These are phyloP conservation scores for Conus ventricosus DNA, from an alignment of 1,140 invertebrate species.

Conservation along the genomic window DNA sequence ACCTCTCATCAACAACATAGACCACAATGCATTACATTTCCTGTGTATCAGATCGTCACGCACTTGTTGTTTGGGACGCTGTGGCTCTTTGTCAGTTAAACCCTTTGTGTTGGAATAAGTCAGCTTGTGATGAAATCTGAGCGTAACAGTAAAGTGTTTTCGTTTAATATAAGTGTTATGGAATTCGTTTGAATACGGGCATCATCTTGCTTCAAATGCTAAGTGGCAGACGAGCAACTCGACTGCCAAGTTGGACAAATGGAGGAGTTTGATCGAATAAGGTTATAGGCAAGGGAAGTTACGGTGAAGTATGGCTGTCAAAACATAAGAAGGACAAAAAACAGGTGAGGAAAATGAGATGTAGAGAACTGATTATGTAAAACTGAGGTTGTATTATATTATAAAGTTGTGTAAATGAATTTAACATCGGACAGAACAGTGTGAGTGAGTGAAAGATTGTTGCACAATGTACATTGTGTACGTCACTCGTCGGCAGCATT, in stretches of 20 bases:
- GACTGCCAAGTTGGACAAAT: slow-evolving; percentile 33
- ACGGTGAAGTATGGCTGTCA: slow-evolving; percentile 77
- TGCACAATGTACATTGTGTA: too few species aligned
- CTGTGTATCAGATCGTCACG: slow-evolving; percentile 9
- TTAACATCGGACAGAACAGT: too few species aligned
- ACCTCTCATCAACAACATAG: slow-evolving; percentile 22
- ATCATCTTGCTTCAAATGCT: not conserved
- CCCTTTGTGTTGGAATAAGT: not conserved
- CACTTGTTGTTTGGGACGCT: slow-evolving; percentile 40
- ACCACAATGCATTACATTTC: slow-evolving; percentile 31
- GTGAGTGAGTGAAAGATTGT: too few species aligned
- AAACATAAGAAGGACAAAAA: slow-evolving; percentile 73
- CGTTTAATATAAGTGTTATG: not conserved
- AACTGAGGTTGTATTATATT: too few species aligned
- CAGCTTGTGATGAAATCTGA: not conserved
- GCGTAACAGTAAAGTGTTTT: too few species aligned
- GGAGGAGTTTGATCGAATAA: slow-evolving; percentile 72
- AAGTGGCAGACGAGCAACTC: not conserved
- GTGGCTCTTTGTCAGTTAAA: not conserved
- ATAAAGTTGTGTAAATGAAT: too few species aligned
- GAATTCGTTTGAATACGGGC: too few species aligned
- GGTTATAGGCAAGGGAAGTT: slow-evolving; percentile 77
- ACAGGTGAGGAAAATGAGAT: slow-evolving; percentile 61
- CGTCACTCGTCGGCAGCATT: too few species aligned
- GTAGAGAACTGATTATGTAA: too few species aligned